Evolutionary conservation across 1,140 invertebrate species (phyloP).

Genomic region (Pseudomyrmex sp.): DNA sequence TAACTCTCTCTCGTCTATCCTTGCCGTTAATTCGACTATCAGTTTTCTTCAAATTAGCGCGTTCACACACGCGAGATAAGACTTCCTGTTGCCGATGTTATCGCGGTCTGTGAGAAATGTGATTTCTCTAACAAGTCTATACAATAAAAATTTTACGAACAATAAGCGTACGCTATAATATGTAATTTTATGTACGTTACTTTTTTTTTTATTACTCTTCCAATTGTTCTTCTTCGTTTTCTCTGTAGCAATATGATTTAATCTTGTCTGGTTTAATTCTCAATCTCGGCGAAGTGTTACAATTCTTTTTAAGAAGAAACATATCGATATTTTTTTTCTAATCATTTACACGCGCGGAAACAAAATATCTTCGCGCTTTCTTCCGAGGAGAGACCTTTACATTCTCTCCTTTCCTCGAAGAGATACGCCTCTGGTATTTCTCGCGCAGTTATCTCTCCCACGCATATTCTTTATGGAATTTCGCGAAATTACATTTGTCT

Average conservation of each 20-base stretch:
- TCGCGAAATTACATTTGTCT: background rate
- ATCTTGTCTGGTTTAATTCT: too few species aligned
- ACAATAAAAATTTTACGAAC: too few species aligned
- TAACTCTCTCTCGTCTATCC: background rate
- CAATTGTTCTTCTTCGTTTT: too few species aligned
- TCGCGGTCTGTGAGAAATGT: conserved; percentile 21
- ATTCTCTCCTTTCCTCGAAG: background rate
- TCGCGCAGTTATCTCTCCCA: background rate
- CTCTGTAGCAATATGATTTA: too few species aligned
- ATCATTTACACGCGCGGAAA: conserved; percentile 3
- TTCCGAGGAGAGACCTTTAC: too few species aligned
- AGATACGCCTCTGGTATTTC: background rate
- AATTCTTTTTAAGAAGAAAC: too few species aligned
- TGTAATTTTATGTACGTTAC: too few species aligned
- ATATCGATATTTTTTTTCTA: background rate
- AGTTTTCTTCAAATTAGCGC: background rate
- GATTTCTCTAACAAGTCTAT: too few species aligned
- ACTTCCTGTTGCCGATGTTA: background rate
- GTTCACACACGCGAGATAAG: conserved; percentile 4
- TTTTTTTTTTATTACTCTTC: too few species aligned
- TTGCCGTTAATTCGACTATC: conserved; percentile 25
- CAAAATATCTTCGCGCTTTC: too few species aligned
- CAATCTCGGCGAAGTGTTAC: too few species aligned
- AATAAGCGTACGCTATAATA: too few species aligned
- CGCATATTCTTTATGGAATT: conserved; percentile 4